These are phyloP conservation scores for Temnothorax longispinosus DNA, from an alignment of 1,140 invertebrate species.

Conservation along the genomic window DNA sequence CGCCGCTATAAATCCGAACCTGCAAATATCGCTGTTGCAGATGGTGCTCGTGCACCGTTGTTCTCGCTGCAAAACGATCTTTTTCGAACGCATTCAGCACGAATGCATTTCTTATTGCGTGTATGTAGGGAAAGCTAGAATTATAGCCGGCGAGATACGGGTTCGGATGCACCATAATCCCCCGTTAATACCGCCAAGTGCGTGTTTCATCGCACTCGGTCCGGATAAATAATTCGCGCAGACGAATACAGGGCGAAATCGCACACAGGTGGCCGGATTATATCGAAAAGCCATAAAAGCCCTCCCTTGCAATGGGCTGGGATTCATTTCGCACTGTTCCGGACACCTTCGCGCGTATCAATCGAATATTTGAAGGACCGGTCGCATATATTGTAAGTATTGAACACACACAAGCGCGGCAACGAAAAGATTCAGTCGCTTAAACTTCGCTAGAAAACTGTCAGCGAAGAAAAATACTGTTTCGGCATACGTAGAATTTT, in stretches of 20 bases:
- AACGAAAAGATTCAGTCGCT: neutral
- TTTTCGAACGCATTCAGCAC: conserved; percentile 12
- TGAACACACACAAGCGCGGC: neutral
- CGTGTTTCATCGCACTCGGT: conserved; percentile 39
- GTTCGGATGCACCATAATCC: conserved; percentile 19
- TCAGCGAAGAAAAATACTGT: conserved; percentile 28
- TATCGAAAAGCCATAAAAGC: conserved; percentile 69
- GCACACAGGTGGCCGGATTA: conserved; percentile 43
- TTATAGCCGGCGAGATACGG: neutral
- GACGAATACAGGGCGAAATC: conserved; percentile 32
- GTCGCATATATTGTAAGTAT: neutral
- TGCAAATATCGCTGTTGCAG: conserved; percentile 10
- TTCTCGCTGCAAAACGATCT: conserved; percentile 12
- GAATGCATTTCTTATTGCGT: conserved; percentile 19
- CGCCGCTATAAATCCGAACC: neutral
- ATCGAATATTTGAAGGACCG: conserved; percentile 46
- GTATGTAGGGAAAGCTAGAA: neutral
- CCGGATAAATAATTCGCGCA: conserved; percentile 43
- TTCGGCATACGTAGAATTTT: conserved; percentile 13
- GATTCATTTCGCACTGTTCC: conserved; percentile 34
- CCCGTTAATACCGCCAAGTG: conserved; percentile 40
- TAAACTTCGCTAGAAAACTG: neutral
- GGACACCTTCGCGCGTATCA: conserved; percentile 41
- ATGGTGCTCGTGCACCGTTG: neutral
- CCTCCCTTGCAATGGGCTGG: neutral